Conservation (phyloP, 2,888 invertebrate species). For the Automeris io region DNA sequence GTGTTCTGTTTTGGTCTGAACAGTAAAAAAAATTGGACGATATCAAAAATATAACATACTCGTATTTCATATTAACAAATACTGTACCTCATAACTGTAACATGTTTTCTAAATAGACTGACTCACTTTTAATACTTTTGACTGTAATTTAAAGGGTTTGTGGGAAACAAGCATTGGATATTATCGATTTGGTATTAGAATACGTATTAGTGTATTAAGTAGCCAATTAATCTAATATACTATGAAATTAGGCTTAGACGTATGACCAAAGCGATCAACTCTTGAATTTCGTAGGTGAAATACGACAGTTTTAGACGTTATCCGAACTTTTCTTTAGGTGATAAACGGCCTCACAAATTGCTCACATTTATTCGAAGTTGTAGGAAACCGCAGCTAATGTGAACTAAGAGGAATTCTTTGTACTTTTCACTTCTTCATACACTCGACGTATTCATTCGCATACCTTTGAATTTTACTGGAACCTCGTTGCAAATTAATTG, state of each 20-base stretch:
- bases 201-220: no score
- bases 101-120: no score
- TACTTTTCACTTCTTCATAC: constrained; percentile 24
- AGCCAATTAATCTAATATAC: no score
- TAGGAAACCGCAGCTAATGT: constrained; percentile 59
- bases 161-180: no score
- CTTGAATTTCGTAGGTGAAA: constrained; percentile 57
- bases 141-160: no score
- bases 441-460: constrained; percentile 40
- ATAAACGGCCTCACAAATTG: constrained; percentile 71
- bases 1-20: no score
- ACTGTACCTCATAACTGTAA: no score
- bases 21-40: neutral
- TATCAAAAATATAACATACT: no score
- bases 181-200: no score
- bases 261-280: constrained; percentile 61
- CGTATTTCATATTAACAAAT: no score
- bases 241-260: constrained; percentile 62
- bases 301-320: constrained; percentile 63
- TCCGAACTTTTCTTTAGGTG: constrained; percentile 72
- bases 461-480: constrained; percentile 43
- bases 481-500: constrained; percentile 45
- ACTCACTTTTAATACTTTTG: no score
- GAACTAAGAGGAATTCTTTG: constrained; percentile 44
- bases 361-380: constrained; percentile 63